Conservation (phyloP, 1,140 invertebrate genomes). For the Orchestia grillus region DNA sequence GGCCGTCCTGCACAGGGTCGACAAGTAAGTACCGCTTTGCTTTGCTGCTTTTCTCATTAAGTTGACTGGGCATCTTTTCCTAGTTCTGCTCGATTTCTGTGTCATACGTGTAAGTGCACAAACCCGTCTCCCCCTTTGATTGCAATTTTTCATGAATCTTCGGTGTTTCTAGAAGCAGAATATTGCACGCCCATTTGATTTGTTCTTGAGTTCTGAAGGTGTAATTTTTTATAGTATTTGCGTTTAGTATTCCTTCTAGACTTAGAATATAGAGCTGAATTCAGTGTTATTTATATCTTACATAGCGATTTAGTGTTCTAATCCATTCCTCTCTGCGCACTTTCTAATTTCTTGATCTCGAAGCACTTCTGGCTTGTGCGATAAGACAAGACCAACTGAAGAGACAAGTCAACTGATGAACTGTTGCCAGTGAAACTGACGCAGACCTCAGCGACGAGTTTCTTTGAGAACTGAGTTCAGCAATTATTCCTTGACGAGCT, state of each 20-base stretch:
- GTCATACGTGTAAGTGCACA: not conserved
- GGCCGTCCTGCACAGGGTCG: constrained; percentile 1
- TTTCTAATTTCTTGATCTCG: not conserved
- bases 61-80: not conserved
- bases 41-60: not conserved
- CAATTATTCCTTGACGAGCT: not conserved
- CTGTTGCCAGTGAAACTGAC: not conserved
- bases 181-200: not conserved
- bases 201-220: not conserved
- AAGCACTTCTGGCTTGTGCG: not conserved
- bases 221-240: not conserved
- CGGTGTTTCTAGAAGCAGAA: not conserved
- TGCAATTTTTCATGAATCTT: not conserved
- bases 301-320: not conserved
- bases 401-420: not conserved
- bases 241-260: not conserved
- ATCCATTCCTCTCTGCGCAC: not conserved
- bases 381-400: not conserved
- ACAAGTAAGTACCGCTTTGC: constrained; percentile 45
- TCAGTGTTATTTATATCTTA: not conserved
- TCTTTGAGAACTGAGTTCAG: not conserved
- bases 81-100: not conserved
- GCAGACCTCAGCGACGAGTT: not conserved
- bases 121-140: not conserved
- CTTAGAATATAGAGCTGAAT: not conserved